phyloP scores from a whole-genome alignment of 2,113 vertebrate genomes.

The Rhombomys opimus region DNA sequence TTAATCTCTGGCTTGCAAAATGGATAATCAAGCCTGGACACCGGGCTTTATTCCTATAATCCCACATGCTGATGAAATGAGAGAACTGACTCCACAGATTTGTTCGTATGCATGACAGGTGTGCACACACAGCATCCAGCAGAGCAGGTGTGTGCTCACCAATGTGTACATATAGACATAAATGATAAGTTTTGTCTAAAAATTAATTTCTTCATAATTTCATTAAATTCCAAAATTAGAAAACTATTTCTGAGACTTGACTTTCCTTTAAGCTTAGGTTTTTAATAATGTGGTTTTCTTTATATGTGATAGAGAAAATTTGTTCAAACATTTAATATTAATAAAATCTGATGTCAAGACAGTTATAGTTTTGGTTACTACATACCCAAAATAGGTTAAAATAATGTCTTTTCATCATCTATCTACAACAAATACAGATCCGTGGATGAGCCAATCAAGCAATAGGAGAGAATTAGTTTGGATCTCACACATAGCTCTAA shows the following conservation, averaged over 20 bases:
- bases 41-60: not conserved
- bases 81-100: not conserved
- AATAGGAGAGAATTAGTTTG: not conserved
- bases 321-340: not conserved
- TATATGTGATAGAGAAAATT: no score
- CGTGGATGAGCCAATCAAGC: no score
- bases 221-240: not conserved
- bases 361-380: not conserved
- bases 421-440: not conserved
- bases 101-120: not conserved
- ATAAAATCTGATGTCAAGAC: not conserved
- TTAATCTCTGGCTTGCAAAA: not conserved
- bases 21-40: not conserved
- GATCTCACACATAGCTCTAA: not conserved
- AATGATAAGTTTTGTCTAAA: not conserved
- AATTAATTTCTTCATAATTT: not conserved
- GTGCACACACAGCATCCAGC: not conserved
- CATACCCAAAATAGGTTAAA: not conserved
- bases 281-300: not conserved
- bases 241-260: not conserved
- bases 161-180: not conserved
- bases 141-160: no score
- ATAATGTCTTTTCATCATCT: not conserved
- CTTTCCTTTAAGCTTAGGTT: not conserved
- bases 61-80: not conserved